phyloP scores from a whole-genome alignment of 2,888 invertebrate species.

The Tachystola acroxantha region DNA sequence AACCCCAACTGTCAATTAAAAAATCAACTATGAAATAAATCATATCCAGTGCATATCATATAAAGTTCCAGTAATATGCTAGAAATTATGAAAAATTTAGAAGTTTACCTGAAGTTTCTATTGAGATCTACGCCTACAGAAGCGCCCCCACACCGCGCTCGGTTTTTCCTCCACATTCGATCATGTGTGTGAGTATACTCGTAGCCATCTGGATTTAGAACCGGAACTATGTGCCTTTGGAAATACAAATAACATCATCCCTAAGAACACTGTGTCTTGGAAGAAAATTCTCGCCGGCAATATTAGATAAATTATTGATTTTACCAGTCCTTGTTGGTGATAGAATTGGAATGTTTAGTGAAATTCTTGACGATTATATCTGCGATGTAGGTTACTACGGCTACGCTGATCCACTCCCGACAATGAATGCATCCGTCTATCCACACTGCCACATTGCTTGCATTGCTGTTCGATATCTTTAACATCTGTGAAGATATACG shows the following conservation, averaged over 20 bases:
- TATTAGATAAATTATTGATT: no score
- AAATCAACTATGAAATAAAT: no score
- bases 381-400: conserved; percentile 87
- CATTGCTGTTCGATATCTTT: conserved; percentile 85
- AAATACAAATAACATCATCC: no score
- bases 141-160: conserved; percentile 76
- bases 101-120: conserved; percentile 86
- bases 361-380: conserved; percentile 85
- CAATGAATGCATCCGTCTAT: conserved; percentile 91
- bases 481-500: conserved; percentile 58
- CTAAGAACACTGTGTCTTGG: no score
- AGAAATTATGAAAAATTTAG: no score
- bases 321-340: conserved; percentile 91
- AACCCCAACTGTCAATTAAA: conserved; percentile 79
- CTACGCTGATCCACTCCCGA: conserved; percentile 93
- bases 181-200: conserved; percentile 90
- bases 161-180: conserved; percentile 90
- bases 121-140: conserved; percentile 90
- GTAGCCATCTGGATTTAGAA: conserved; percentile 93
- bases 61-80: no score
- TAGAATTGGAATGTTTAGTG: conserved; percentile 77
- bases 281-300: no score
- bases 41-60: no score
- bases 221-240: conserved; percentile 82
- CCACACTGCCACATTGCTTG: conserved; percentile 82